A percentile compares a stretch with the other conserved stretches of the same genome.
These are phyloP conservation scores for Pithecia hirsuta DNA, from an alignment of 2,797 vertebrate species.

Conservation along the genomic window DNA sequence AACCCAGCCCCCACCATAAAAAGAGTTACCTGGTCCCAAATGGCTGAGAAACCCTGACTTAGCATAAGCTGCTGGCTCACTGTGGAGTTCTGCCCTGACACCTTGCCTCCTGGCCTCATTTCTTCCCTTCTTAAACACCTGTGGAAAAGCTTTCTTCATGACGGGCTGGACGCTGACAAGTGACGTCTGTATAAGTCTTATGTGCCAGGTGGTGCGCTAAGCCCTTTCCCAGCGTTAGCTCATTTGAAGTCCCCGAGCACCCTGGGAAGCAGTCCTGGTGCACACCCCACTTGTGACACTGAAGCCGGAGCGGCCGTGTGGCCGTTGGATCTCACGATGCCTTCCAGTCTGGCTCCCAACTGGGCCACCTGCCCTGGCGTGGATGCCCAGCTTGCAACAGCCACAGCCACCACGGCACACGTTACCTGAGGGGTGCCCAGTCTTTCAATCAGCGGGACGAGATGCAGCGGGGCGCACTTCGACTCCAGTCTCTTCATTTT, in stretches of 20 bases:
- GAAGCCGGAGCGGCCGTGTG: not conserved
- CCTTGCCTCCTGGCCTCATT: not conserved
- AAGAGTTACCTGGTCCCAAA: too few relatives aligned
- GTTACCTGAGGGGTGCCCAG: slow-evolving; percentile 98
- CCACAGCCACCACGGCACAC: not conserved
- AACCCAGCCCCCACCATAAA: too few relatives aligned
- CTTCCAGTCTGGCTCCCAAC: not conserved
- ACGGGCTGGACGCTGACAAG: not conserved
- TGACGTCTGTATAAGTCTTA: accelerated
- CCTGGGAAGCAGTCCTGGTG: not conserved
- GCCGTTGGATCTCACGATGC: accelerated
- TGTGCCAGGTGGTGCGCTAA: not conserved
- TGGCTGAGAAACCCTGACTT: not conserved
- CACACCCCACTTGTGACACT: not conserved
- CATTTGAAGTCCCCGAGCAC: not conserved
- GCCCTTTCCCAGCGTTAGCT: not conserved
- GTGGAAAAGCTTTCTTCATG: not conserved
- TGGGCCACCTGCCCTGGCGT: accelerated
- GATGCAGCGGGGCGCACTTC: slow-evolving; percentile 96
- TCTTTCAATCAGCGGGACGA: slow-evolving; percentile 97
- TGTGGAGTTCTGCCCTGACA: accelerated
- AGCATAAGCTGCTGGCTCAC: not conserved
- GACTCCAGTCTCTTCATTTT: slow-evolving; percentile 99
- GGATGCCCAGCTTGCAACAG: not conserved
- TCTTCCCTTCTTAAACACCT: not conserved